A percentile compares a stretch with the other conserved stretches of the same genome.
phyloP scores from a whole-genome alignment of 2,888 invertebrate species.

The Agrotis segetum region DNA sequence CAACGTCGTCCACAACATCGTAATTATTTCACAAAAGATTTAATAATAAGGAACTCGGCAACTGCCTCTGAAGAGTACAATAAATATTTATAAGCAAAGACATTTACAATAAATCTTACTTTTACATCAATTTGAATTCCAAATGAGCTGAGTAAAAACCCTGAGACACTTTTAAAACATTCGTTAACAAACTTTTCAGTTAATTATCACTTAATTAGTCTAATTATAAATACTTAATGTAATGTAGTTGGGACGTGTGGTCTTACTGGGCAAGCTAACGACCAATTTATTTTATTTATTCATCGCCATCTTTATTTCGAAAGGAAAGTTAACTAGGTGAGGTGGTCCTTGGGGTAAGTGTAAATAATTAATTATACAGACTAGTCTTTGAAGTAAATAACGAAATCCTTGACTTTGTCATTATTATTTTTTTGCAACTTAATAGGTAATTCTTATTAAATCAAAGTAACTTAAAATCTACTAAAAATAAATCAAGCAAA shows the following conservation, averaged over 20 bases:
- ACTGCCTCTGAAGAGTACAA: constrained; percentile 31
- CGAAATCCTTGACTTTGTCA: not conserved
- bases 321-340: constrained; percentile 23
- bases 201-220: constrained; percentile 71
- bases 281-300: constrained; percentile 48
- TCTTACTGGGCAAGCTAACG: constrained; percentile 48
- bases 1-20: no score
- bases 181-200: constrained; percentile 67
- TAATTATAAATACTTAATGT: constrained; percentile 67
- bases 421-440: no score
- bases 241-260: constrained; percentile 62
- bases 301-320: constrained; percentile 32
- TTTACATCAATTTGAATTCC: constrained; percentile 62
- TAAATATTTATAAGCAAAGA: constrained; percentile 53
- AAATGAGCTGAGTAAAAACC: constrained; percentile 53
- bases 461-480: no score
- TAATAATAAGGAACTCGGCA: constrained; percentile 14
- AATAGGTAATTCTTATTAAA: no score
- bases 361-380: not conserved
- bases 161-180: constrained; percentile 62
- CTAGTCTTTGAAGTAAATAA: not conserved
- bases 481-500: no score
- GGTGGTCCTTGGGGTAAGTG: constrained; percentile 1
- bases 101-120: constrained; percentile 55
- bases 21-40: constrained; percentile 6